These are phyloP conservation scores for Limosa lapponica DNA, from an alignment of 2,797 vertebrate species.

Conservation along the genomic window DNA sequence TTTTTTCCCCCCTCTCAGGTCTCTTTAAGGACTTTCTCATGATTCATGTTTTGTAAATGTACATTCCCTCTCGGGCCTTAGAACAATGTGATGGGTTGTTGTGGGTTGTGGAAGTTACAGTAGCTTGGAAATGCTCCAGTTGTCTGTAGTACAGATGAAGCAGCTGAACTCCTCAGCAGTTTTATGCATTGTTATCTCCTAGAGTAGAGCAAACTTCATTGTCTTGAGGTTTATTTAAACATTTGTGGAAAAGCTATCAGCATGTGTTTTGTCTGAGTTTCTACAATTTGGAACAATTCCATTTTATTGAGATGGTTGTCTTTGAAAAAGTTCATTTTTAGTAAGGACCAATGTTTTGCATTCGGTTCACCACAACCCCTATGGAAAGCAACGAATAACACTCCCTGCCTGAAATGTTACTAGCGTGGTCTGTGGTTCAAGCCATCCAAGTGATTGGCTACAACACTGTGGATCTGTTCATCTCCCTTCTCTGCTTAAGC, in stretches of 20 bases:
- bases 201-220: neutral
- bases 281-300: neutral
- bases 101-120: neutral
- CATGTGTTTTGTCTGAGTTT: neutral
- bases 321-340: too few relatives aligned
- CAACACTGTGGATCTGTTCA: neutral
- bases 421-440: neutral
- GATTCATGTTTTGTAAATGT: neutral
- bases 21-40: neutral
- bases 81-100: neutral
- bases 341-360: rapidly evolving
- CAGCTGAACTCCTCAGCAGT: neutral
- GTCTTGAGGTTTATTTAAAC: neutral
- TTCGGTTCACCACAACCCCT: neutral
- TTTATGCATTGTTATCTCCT: neutral
- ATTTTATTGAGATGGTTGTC: neutral
- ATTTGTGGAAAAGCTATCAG: neutral
- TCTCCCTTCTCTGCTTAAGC: neutral
- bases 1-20: rapidly evolving
- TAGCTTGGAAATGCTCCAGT: neutral
- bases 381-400: neutral
- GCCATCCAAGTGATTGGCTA: neutral
- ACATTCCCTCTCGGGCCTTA: neutral
- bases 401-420: neutral
- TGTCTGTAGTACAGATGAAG: neutral